Evolutionary conservation across 2,888 invertebrate species (phyloP).

Genomic region (Agriopis marginaria): DNA sequence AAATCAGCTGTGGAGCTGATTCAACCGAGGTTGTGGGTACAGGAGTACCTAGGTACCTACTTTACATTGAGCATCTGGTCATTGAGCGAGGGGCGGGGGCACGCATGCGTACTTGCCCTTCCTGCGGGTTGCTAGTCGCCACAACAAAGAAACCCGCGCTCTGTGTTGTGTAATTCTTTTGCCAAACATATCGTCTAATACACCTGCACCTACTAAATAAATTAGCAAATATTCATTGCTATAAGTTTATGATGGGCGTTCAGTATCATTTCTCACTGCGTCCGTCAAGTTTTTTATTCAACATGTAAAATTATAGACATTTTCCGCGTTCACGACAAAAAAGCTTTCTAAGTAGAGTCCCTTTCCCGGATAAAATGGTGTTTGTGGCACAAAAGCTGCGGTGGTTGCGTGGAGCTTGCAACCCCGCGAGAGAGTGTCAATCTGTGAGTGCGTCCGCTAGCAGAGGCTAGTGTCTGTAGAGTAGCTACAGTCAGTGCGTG

Average conservation of each 20-base stretch:
- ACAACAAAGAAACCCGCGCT: conserved; percentile 37
- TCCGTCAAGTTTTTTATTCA: not conserved
- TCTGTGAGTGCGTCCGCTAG: conserved; percentile 28
- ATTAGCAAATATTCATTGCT: conserved; percentile 9
- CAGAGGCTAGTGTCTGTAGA: conserved; percentile 34
- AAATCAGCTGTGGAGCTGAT: conserved; percentile 23
- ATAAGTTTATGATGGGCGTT: conserved; percentile 18
- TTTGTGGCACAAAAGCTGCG: conserved; percentile 20
- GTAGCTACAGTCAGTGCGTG: conserved; percentile 50
- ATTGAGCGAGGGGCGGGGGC: conserved; percentile 76
- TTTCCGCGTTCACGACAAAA: not conserved
- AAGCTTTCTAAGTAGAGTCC: not conserved
- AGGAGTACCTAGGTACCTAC: conserved; percentile 26
- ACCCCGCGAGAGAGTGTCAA: conserved; percentile 42
- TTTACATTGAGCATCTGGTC: conserved; percentile 64
- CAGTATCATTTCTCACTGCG: not conserved
- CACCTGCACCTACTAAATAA: not conserved
- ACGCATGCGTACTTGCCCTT: conserved; percentile 69
- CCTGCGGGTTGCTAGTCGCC: conserved; percentile 57
- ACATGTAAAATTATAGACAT: not conserved
- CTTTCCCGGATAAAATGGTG: conserved; percentile 11
- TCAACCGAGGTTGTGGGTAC: conserved; percentile 9
- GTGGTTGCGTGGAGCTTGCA: conserved; percentile 35
- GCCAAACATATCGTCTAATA: not conserved
- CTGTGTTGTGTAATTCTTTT: conserved; percentile 29